These are phyloP conservation scores for Coenonympha glycerion DNA, from an alignment of 2,888 invertebrate species.

Conservation along the genomic window DNA sequence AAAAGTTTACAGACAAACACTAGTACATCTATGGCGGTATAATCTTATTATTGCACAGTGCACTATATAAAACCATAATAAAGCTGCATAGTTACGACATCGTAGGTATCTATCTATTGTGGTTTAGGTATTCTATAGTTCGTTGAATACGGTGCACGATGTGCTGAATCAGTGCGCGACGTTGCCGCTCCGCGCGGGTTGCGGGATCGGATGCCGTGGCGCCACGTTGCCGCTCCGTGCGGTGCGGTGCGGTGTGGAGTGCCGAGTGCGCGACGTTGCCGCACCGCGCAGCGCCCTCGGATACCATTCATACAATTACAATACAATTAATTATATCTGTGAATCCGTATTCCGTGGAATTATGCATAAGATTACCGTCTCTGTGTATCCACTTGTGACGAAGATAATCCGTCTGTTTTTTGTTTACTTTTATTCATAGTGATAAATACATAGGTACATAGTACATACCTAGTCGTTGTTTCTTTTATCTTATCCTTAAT, in stretches of 20 bases:
- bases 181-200: conserved; percentile 51
- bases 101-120: not conserved
- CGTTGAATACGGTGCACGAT: conserved; percentile 55
- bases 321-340: conserved; percentile 9
- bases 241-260: too few relatives aligned
- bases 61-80: too few relatives aligned
- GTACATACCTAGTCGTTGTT: too few relatives aligned
- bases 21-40: too few relatives aligned
- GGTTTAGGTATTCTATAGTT: not conserved
- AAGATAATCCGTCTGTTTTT: not conserved
- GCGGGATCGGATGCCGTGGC: conserved; percentile 44
- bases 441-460: too few relatives aligned
- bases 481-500: too few relatives aligned
- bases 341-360: conserved; percentile 10
- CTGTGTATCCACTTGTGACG: not conserved
- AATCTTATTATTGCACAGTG: too few relatives aligned
- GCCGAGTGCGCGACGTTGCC: conserved; percentile 31
- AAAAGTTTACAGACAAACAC: not conserved
- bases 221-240: conserved; percentile 62
- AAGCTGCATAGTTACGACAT: not conserved
- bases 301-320: conserved; percentile 27
- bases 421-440: too few relatives aligned
- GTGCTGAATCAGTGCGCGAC: conserved; percentile 67
- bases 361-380: not conserved
- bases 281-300: conserved; percentile 26